A percentile compares a stretch with the other conserved stretches of the same genome.
phyloP scores from a whole-genome alignment of 2,888 invertebrate species.

The Polietes domitor region DNA sequence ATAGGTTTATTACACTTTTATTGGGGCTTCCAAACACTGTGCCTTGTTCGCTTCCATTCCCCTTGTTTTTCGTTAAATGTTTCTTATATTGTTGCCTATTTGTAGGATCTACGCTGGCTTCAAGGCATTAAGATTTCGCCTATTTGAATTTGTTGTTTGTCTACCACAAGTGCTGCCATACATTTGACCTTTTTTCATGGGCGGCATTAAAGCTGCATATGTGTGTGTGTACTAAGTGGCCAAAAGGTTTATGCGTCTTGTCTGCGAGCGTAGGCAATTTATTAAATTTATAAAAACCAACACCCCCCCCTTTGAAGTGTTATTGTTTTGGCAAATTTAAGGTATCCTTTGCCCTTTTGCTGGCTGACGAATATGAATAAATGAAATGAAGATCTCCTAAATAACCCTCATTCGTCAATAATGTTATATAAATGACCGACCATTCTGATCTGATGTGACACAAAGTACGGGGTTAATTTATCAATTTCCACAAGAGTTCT shows the following conservation, averaged over 20 bases:
- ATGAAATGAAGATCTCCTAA: neutral
- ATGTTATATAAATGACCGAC: constrained; percentile 4
- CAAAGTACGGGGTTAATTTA: constrained; percentile 7
- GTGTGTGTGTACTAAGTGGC: neutral
- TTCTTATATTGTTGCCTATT: too few relatives aligned
- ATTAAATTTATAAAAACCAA: neutral
- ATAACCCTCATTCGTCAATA: constrained; percentile 25
- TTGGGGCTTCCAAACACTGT: too few relatives aligned
- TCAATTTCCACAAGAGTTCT: neutral
- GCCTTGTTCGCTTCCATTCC: too few relatives aligned
- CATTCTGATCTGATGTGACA: constrained; percentile 15
- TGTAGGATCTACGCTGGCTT: too few relatives aligned
- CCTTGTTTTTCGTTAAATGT: too few relatives aligned
- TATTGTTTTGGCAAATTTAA: neutral
- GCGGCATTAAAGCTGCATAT: neutral
- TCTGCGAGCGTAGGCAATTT: neutral
- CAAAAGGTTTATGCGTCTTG: neutral
- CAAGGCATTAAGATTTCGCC: too few relatives aligned
- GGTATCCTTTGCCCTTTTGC: neutral
- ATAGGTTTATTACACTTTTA: too few relatives aligned
- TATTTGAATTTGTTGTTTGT: too few relatives aligned
- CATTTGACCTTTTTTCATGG: neutral
- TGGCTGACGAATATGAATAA: neutral
- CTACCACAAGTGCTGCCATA: neutral
- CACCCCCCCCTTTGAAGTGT: too few relatives aligned